These are phyloP conservation scores for Tenebrio molitor DNA, from an alignment of 1,140 invertebrate species.

Conservation along the genomic window DNA sequence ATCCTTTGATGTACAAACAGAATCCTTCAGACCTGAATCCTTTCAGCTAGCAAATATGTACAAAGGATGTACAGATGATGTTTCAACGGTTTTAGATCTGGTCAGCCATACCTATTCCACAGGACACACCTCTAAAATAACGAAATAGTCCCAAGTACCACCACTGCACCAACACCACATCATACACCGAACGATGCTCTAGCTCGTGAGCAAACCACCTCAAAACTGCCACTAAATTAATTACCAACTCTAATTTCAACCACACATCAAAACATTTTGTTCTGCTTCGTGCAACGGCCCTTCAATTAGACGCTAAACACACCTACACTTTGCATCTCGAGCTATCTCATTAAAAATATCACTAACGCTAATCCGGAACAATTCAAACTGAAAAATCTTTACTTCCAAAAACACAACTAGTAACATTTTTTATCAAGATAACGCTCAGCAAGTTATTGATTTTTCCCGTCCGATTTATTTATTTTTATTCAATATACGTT, in stretches of 20 bases:
- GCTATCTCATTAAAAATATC: too few species aligned
- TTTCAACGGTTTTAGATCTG: constrained; percentile 26
- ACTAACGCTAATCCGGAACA: too few species aligned
- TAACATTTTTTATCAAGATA: too few species aligned
- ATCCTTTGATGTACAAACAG: not conserved
- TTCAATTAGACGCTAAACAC: not conserved
- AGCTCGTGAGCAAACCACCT: constrained; percentile 13
- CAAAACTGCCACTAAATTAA: constrained; percentile 37
- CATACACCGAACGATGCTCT: constrained; percentile 15
- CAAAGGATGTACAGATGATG: constrained; percentile 34
- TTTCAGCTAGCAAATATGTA: constrained; percentile 42
- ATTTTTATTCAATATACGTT: too few species aligned
- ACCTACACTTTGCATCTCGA: too few species aligned
- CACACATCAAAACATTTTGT: constrained; percentile 35
- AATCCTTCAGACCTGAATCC: constrained; percentile 10
- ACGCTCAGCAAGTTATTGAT: too few species aligned
- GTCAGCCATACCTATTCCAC: constrained; percentile 20
- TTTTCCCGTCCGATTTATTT: too few species aligned
- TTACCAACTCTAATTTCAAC: constrained; percentile 24
- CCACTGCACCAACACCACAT: constrained; percentile 25
- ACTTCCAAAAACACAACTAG: too few species aligned
- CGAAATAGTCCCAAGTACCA: constrained; percentile 19
- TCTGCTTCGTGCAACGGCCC: not conserved
- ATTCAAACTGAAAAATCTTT: too few species aligned
- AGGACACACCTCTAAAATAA: constrained; percentile 4